These are phyloP conservation scores for Lutjanus erythropterus DNA, from an alignment of 2,113 vertebrate genomes.

Conservation along the genomic window DNA sequence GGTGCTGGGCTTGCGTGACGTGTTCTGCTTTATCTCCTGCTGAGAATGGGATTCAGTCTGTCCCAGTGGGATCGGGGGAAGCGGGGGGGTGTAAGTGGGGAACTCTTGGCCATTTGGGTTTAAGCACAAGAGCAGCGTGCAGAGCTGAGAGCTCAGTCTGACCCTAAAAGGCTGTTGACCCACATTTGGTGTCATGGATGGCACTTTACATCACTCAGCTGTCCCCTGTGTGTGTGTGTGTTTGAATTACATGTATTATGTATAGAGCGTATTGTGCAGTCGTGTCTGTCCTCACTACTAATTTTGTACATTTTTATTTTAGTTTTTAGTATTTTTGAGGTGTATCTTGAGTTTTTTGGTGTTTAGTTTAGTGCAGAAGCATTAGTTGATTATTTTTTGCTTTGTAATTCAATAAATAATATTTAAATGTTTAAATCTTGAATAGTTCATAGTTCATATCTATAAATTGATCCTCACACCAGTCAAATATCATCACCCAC, in stretches of 20 bases:
- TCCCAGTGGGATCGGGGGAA: constrained; percentile 24
- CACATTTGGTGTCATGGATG: constrained; percentile 62
- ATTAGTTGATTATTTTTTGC: background rate
- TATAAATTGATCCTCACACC: too few species aligned
- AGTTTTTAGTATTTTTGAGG: background rate
- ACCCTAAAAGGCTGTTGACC: constrained; percentile 75
- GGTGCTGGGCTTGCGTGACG: constrained; percentile 17
- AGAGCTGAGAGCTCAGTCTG: constrained; percentile 42
- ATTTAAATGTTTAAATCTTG: too few species aligned
- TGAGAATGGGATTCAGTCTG: constrained; percentile 48
- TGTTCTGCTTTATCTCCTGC: constrained; percentile 44
- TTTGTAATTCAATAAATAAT: too few species aligned
- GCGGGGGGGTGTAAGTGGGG: constrained; percentile 12
- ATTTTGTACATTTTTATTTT: background rate
- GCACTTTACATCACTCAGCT: constrained; percentile 54
- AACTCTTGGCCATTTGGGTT: constrained; percentile 50
- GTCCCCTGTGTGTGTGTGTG: constrained; percentile 8
- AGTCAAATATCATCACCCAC: too few species aligned
- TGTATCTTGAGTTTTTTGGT: background rate
- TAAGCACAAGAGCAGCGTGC: constrained; percentile 37
- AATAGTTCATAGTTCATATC: too few species aligned
- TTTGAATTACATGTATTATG: constrained; percentile 21
- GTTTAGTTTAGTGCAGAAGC: background rate
- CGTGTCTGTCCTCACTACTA: background rate
- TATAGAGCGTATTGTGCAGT: background rate